These are phyloP conservation scores for Bombus confusus DNA, from an alignment of 1,140 invertebrate genomes.

Conservation along the genomic window DNA sequence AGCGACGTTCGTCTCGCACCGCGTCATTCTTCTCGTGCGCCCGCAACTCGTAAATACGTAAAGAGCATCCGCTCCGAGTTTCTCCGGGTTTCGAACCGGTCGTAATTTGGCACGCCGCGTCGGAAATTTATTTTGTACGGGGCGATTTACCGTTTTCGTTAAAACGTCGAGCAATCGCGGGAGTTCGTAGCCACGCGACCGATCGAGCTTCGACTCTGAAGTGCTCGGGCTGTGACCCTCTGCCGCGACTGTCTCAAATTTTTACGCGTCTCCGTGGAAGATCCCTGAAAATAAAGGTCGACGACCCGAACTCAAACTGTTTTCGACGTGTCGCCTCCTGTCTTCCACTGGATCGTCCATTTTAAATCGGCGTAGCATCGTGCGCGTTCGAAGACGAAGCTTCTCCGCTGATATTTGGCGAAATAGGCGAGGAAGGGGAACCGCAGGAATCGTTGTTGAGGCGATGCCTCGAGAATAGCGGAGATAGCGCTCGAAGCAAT, in stretches of 20 bases:
- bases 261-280: not conserved
- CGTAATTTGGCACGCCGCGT: constrained; percentile 30
- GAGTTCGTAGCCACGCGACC: not conserved
- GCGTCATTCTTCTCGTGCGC: not conserved
- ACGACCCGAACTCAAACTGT: not conserved
- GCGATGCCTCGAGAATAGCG: not conserved
- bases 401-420: not conserved
- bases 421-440: not conserved
- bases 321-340: not conserved
- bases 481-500: constrained; percentile 2
- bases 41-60: not conserved
- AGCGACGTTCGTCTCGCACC: not conserved
- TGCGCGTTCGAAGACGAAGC: not conserved
- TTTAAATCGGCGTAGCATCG: constrained; percentile 5
- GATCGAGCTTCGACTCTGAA: not conserved
- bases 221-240: not conserved
- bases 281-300: constrained; percentile 15
- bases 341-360: not conserved
- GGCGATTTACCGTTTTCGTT: constrained; percentile 72
- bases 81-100: constrained; percentile 8
- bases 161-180: constrained; percentile 38
- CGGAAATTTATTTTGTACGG: constrained; percentile 64
- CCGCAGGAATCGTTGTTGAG: not conserved
- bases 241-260: not conserved
- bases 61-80: constrained; percentile 18